Evolutionary conservation across 2,888 invertebrate species (phyloP).

Genomic region (Monoplex corrugatus): DNA sequence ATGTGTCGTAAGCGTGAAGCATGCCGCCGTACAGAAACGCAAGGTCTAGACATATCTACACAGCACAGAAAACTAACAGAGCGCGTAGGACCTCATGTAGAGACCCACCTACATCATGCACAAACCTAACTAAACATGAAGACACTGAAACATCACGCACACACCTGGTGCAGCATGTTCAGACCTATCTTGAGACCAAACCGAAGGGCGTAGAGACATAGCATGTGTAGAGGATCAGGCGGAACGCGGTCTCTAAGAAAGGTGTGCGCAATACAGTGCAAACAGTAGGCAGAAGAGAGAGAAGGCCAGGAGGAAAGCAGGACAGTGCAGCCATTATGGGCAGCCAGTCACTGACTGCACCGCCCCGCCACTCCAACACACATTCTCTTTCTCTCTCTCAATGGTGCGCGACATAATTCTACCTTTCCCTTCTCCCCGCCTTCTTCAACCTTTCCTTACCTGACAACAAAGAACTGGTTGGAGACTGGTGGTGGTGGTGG

Average conservation of each 20-base stretch:
- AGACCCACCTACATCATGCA: no score
- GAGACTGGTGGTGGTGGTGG: neutral
- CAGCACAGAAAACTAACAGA: neutral
- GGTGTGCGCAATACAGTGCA: no score
- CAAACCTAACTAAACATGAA: no score
- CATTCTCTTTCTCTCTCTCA: neutral
- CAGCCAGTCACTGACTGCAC: conserved; percentile 3
- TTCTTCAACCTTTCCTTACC: conserved; percentile 14
- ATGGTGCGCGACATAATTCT: conserved; percentile 28
- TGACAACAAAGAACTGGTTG: neutral
- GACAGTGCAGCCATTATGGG: conserved; percentile 7
- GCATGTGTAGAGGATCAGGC: no score
- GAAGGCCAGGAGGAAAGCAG: neutral
- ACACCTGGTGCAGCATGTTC: no score
- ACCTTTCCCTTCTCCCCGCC: conserved; percentile 15
- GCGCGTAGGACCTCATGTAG: no score
- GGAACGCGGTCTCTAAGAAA: no score
- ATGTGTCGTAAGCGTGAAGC: neutral
- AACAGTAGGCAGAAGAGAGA: neutral
- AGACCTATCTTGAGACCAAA: no score
- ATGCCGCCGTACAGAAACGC: neutral
- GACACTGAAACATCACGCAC: no score
- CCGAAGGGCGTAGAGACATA: no score
- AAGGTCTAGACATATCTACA: no score
- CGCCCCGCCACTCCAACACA: conserved; percentile 13